A percentile compares a stretch with the other conserved stretches of the same genome.
phyloP scores from a whole-genome alignment of 2,888 invertebrate species.

The Villa cingulata region DNA sequence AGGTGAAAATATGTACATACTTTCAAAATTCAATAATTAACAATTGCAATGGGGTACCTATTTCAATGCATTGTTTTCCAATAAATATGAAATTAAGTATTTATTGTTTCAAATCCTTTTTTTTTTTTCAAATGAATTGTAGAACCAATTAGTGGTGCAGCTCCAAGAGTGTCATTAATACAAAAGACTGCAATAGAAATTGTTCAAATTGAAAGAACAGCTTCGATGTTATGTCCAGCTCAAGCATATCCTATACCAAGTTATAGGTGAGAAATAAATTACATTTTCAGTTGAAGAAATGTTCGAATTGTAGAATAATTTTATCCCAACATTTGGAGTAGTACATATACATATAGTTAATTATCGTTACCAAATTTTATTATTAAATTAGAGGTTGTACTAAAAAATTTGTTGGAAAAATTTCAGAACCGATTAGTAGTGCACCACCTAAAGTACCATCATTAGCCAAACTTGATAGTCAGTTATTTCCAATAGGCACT shows the following conservation, averaged over 20 bases:
- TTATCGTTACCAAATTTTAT: too few species aligned
- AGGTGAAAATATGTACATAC: too few species aligned
- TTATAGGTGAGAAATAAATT: conserved; percentile 39
- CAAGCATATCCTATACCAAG: conserved; percentile 51
- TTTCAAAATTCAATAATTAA: too few species aligned
- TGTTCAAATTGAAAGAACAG: conserved; percentile 18
- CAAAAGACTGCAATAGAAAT: conserved; percentile 26
- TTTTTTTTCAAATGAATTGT: conserved; percentile 14
- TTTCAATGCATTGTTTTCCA: too few species aligned
- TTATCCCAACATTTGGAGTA: too few species aligned
- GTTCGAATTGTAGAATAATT: too few species aligned
- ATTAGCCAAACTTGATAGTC: conserved; percentile 33
- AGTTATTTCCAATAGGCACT: conserved; percentile 19
- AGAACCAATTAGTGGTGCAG: conserved; percentile 56
- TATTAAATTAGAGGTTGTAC: neutral
- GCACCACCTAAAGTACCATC: conserved; percentile 52
- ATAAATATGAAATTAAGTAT: too few species aligned
- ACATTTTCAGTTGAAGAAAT: too few species aligned
- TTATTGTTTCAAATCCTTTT: neutral
- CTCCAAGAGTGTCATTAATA: conserved; percentile 49
- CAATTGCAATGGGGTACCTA: too few species aligned
- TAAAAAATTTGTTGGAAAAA: neutral
- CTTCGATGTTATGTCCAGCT: conserved; percentile 45
- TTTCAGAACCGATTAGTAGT: conserved; percentile 55
- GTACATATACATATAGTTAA: too few species aligned